Percentiles rank a stretch among this genome's conserved stretches.
phyloP scores from a whole-genome alignment of 1,140 invertebrate species.

The Proctacanthus coquilletti region DNA sequence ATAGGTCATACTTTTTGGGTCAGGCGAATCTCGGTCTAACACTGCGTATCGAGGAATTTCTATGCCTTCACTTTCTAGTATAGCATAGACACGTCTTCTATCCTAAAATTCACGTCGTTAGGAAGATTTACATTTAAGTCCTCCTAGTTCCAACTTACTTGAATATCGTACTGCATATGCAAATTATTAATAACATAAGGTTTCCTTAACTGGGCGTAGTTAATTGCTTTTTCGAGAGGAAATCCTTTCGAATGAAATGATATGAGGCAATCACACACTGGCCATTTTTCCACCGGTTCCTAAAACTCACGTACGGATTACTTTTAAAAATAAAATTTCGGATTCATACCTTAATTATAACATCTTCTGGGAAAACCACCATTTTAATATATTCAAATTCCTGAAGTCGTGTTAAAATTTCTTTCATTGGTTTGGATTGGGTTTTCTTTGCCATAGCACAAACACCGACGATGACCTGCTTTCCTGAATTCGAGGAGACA shows the following conservation, averaged over 20 bases:
- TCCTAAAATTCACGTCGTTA: slow-evolving; percentile 39
- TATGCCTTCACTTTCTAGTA: slow-evolving; percentile 86
- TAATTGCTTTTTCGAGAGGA: slow-evolving; percentile 95
- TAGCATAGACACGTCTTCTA: slow-evolving; percentile 86
- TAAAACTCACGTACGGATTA: slow-evolving; percentile 27
- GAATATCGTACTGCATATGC: slow-evolving; percentile 95
- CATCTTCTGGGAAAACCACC: slow-evolving; percentile 83
- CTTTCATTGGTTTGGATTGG: slow-evolving; percentile 96
- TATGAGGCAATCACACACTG: slow-evolving; percentile 91
- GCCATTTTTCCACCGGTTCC: slow-evolving; percentile 96
- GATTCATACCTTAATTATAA: slow-evolving; percentile 68
- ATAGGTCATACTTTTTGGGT: slow-evolving; percentile 61
- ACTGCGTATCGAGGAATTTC: slow-evolving; percentile 96
- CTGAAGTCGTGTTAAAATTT: slow-evolving; percentile 84
- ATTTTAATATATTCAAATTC: slow-evolving; percentile 95
- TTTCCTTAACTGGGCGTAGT: slow-evolving; percentile 83
- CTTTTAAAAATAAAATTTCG: slow-evolving; percentile 6
- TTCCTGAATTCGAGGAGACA: slow-evolving; percentile 26
- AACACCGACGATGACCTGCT: slow-evolving; percentile 80
- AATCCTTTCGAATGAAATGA: slow-evolving; percentile 99
- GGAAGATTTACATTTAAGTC: not conserved
- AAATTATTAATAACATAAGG: slow-evolving; percentile 98
- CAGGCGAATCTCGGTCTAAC: slow-evolving; percentile 80
- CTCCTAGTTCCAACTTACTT: slow-evolving; percentile 40
- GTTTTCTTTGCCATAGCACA: slow-evolving; percentile 99